Base-by-base conservation (phyloP, 2,113 vertebrate genomes). In the Bagarius yarrelli region DNA sequence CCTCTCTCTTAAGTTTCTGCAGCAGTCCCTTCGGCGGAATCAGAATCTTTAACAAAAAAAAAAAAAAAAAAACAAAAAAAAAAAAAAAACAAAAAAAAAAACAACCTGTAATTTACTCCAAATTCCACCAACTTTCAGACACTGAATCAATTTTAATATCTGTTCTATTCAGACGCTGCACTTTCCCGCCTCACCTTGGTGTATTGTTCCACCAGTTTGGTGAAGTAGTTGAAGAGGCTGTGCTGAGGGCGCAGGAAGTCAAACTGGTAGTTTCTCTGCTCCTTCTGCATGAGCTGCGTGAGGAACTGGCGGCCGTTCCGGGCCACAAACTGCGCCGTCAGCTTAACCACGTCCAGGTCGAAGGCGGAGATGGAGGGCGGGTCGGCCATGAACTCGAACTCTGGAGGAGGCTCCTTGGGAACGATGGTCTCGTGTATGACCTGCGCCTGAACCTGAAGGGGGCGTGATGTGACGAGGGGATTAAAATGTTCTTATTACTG, bases 221-320 rank as follows among this genome's bases (percentile, higher is more conserved):
- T 99, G 87, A 99, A 99, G 88, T 99, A 99, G 90, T 98, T 98
- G 86, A 99, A 99, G 50, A 99, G 96, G 78, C 98, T 99, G 92
- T 99, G 98, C 87, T 99, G 98, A 0, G 98, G 98, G 1, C 98
- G 94, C 57, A 99, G 92, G 84, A 99, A 99, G 87, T 99, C 98
- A 87, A 99, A 99, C 88, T 98, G 97, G 84, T 98, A 99, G 93
- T 99, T 99, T 84, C 98, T 94, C 91, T 99, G 98, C 80, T 99
- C 98, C 44, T 99, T 99, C 91, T 99, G 97, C 98, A 99, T 99
- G 77, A 99, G 94, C 91, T 99, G 98, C 0, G 98, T 98, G 81
- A 99, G 92, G 90, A 99, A 99, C 90, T 99, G 97, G 21, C 98
- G 94, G 16, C 98, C 98, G 0, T 99, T 99, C 14, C 98, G 95